A percentile compares a stretch with the other conserved stretches of the same genome.
Evolutionary conservation across 92 coral and sea anemone genomes (phyloP).

Genomic region (Scolanthus callimorphus): DNA sequence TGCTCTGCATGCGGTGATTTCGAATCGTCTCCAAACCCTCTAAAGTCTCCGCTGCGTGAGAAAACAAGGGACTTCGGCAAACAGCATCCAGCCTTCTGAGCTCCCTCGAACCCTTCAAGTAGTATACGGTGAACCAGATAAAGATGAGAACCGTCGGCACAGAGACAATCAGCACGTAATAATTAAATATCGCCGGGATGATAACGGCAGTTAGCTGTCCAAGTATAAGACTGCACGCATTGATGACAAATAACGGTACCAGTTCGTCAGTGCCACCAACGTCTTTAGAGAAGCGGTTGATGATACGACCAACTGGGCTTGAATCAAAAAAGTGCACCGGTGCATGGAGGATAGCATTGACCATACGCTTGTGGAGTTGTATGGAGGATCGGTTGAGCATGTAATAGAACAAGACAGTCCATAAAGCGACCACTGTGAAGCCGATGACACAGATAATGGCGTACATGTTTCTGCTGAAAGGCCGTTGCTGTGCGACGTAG

Average conservation of each 20-base stretch:
- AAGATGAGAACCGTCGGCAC: slow-evolving; percentile 30
- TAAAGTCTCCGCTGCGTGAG: slow-evolving; percentile 49
- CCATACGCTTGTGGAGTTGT: slow-evolving; percentile 42
- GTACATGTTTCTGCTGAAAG: too few species aligned
- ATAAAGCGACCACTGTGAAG: too few species aligned
- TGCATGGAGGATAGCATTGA: slow-evolving; percentile 38
- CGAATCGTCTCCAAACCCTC: slow-evolving; percentile 48
- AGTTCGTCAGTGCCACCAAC: slow-evolving; percentile 55
- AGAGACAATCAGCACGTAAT: slow-evolving; percentile 24
- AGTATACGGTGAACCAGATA: slow-evolving; percentile 35
- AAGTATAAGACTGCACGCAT: too few species aligned
- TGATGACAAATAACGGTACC: too few species aligned
- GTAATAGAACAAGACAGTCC: too few species aligned
- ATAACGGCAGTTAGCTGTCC: slow-evolving; percentile 21
- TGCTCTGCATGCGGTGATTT: slow-evolving; percentile 40
- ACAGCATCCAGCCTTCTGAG: slow-evolving; percentile 39
- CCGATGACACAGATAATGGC: too few species aligned
- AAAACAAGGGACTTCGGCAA: slow-evolving; percentile 42
- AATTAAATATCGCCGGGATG: slow-evolving; percentile 41
- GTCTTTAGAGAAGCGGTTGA: slow-evolving; percentile 50
- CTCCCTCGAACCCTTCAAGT: slow-evolving; percentile 49
- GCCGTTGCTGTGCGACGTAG: too few species aligned
- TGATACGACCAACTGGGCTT: slow-evolving; percentile 15
- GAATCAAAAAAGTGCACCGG: slow-evolving; percentile 37
- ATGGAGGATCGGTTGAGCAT: slow-evolving; percentile 49